phyloP scores from a whole-genome alignment of 2,113 vertebrate species.

The Talpa occidentalis region DNA sequence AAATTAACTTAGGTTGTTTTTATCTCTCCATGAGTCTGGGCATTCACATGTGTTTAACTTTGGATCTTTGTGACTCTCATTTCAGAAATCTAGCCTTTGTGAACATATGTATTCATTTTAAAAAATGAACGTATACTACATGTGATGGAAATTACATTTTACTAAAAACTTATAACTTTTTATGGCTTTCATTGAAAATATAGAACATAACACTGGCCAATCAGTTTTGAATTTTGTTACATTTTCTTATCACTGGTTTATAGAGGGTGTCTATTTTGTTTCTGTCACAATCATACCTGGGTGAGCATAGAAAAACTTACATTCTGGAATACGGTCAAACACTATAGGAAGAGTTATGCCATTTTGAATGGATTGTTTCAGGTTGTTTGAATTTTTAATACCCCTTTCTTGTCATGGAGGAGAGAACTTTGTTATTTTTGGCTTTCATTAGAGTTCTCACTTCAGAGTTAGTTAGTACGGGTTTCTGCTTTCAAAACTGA shows the following conservation, averaged over 20 bases:
- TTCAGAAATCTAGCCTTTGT: background rate
- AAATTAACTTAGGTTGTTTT: background rate
- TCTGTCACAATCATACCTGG: background rate
- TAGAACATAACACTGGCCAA: background rate
- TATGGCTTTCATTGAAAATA: background rate
- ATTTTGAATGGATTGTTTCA: conserved; percentile 64
- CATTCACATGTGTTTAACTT: background rate
- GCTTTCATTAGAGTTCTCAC: conserved; percentile 67
- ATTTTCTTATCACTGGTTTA: conserved; percentile 46
- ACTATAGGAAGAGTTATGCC: background rate
- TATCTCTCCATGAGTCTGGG: background rate
- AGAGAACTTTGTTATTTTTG: conserved; percentile 39
- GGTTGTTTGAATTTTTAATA: conserved; percentile 74
- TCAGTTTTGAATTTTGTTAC: background rate
- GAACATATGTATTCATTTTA: background rate
- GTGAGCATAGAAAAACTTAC: conserved; percentile 23
- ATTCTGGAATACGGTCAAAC: conserved; percentile 40
- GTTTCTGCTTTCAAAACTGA: conserved; percentile 63
- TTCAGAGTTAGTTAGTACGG: conserved; percentile 39
- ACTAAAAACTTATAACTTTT: background rate
- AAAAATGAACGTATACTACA: background rate
- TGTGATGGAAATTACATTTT: background rate
- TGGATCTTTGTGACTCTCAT: background rate
- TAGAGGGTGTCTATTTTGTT: conserved; percentile 21
- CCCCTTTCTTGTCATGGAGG: background rate